Base-by-base conservation (phyloP, 2,888 invertebrate species). In the Cheilosia soror region DNA sequence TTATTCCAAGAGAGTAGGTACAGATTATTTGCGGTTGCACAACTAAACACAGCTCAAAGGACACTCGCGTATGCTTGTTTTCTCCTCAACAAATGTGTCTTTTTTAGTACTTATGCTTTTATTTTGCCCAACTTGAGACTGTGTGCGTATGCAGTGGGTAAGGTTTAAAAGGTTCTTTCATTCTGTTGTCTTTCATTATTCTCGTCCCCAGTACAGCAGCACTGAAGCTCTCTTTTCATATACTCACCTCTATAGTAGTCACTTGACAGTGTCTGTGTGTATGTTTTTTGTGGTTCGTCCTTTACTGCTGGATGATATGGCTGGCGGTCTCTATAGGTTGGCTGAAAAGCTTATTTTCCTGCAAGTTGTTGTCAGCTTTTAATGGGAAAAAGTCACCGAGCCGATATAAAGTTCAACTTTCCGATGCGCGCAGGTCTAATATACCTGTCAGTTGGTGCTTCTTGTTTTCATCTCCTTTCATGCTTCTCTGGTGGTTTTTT, bases 391-490 rank as follows among this genome's bases (percentile, higher is more conserved):
- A 80, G 75, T 80, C 85, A 81, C 62, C 60, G 68, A 76, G 81
- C 85, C 81, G 76, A 81, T 72, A 85, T 85, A 80, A 84, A 84
- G 84, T 84, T 84, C 85, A 81, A 81, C 72, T 81, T 76, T 76
- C 60, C 62, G 51, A 72, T 63, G 51, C 65, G 85, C 85, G 85
- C 85, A 85, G 72, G 85, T 81, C 76, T 76, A 80, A 57, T 80
- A 62, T 72, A 85, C 81, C 85, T 85, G 85, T 85, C 85, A 85
- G 76, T 84, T 72, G 53, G 65, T 69, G 65, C 71, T 85, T 13
- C 71, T 80, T 84, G 53, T 80, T 49, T 72, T 78, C 71, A 78
- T 79, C 58, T 58, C 51, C 31, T 65, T 80, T 58, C 13, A 60
- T 72, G 47, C 42, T 57, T 81, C 76, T 60, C 58, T 60, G 49